Percentiles rank a stretch among this genome's conserved stretches.
phyloP scores from a whole-genome alignment of 2,797 vertebrate species.

The Clarias laeviceps region DNA sequence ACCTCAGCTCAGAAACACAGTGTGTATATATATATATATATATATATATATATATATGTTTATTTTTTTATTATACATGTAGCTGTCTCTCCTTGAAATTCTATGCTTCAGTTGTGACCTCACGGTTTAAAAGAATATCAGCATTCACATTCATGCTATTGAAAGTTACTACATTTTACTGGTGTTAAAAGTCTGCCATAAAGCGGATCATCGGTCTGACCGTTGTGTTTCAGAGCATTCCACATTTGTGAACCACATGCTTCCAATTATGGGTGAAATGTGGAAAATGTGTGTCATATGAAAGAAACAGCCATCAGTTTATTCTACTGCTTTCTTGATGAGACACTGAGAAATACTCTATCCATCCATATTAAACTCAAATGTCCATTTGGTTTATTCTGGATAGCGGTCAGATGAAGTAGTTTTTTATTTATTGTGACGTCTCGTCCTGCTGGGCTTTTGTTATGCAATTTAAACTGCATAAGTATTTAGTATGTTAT shows the following conservation, averaged over 20 bases:
- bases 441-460: constrained; percentile 34
- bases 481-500: constrained; percentile 52
- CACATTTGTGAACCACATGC: constrained; percentile 46
- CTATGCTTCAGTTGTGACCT: neutral
- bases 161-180: constrained; percentile 28
- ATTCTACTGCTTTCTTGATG: constrained; percentile 41
- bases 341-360: constrained; percentile 42
- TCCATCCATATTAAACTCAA: constrained; percentile 44
- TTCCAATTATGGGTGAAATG: constrained; percentile 44
- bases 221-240: constrained; percentile 37
- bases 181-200: constrained; percentile 32
- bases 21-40: neutral
- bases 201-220: constrained; percentile 37
- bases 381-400: constrained; percentile 44
- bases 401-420: constrained; percentile 31
- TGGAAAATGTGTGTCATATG: constrained; percentile 47
- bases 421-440: constrained; percentile 39
- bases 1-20: constrained; percentile 64
- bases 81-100: constrained; percentile 28
- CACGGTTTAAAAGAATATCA: neutral
- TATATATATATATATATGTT: neutral
- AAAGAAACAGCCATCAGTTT: constrained; percentile 42
- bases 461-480: constrained; percentile 51
- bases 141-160: constrained; percentile 24
- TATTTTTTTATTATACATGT: constrained; percentile 17